Evolutionary conservation across 2,797 vertebrate genomes (phyloP), one percentile per base, ranked within the genome.

Genomic region (Darevskia mixta): DNA sequence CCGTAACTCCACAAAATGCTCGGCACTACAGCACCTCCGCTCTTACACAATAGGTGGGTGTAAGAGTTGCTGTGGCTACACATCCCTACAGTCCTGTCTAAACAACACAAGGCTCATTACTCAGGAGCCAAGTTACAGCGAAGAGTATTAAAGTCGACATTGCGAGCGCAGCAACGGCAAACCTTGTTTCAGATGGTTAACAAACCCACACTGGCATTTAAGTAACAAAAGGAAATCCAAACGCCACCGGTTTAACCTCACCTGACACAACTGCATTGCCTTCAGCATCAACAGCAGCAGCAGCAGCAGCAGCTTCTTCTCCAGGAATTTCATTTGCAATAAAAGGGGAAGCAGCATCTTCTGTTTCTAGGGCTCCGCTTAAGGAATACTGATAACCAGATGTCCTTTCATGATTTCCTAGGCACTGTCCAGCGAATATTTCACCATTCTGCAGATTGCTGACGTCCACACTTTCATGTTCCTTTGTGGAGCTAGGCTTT

Each of bases 241-340:
- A 85, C 87, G 90, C 38, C 85, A 75, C 29, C 9, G 76, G 82
- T 89, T 64, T 86, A 94, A 93, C 88, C 94, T 89, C 91, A 97
- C 97, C 95, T 95, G 77, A 86, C 43, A 88, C 5, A 61, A 86
- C 80, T 83, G 92, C 82, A 81, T 45, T 41, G 5, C 90, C 73
- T 76, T 95, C 91, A 92, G 72, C 23, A 80, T 86, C n/a, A 61
- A 2, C 13, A 0, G 45, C 13, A 0, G 45, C 29, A 83, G 80
- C 77, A 67, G 23, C 90, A 55, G 49, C 87, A 87, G 23, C 90
- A 55, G 49, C 87, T 87, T 88, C 29, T 79, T 55, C 83, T 49
- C 90, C 91, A 73, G 90, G 87, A 93, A 92, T 89, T 90, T 94
- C 86, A 80, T 84, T 79, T 86, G 95, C 91, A 83, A 69, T 67